Evolutionary conservation across 2,113 vertebrate species (phyloP).

Genomic region (Colius striatus): DNA sequence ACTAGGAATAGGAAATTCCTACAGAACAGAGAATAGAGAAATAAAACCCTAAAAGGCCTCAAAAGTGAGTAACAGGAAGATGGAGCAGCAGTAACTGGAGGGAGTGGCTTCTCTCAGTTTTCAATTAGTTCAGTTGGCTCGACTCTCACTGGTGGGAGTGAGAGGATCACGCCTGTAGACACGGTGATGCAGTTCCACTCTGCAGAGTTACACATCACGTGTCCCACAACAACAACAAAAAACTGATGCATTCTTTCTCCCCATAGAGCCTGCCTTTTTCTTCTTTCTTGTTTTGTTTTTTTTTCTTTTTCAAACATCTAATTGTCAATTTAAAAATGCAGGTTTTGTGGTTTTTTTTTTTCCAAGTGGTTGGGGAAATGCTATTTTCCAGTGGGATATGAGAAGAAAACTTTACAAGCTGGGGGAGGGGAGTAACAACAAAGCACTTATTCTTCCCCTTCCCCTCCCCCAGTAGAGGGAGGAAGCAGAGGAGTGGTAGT

Average conservation of each 20-base stretch:
- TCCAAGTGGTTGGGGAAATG: neutral
- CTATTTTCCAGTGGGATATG: constrained; percentile 19
- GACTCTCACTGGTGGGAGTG: neutral
- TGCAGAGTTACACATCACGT: neutral
- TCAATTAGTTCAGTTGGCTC: neutral
- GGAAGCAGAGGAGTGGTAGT: constrained; percentile 50
- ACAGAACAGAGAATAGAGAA: neutral
- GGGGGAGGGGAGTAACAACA: constrained; percentile 66
- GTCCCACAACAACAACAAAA: neutral
- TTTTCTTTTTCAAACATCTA: neutral
- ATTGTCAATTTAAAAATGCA: neutral
- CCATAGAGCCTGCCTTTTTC: neutral
- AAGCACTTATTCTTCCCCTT: constrained; percentile 64
- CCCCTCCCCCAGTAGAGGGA: constrained; percentile 62
- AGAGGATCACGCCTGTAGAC: neutral
- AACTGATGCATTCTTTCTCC: neutral
- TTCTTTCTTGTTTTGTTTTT: neutral
- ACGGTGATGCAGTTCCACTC: neutral
- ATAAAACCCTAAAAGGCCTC: neutral
- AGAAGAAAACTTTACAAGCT: constrained; percentile 5
- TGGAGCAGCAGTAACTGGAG: neutral
- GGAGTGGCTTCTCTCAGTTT: neutral
- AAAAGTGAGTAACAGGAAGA: neutral
- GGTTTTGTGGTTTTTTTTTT: neutral
- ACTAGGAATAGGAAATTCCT: constrained; percentile 32